These are phyloP conservation scores for Caenorhabditis doughertyi DNA, from an alignment of 2,888 invertebrate species.

Conservation along the genomic window DNA sequence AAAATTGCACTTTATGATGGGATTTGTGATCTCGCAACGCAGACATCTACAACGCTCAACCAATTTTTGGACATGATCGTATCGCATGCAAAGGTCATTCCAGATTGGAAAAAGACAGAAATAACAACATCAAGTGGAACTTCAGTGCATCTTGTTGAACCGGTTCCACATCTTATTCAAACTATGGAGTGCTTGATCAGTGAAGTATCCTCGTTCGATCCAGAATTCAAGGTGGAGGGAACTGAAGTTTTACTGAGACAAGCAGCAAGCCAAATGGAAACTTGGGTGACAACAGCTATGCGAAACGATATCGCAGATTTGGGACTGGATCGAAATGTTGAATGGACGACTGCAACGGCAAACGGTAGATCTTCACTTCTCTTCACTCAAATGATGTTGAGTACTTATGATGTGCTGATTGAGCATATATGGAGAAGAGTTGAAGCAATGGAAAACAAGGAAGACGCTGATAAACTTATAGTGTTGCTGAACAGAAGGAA, in stretches of 20 bases:
- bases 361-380: constrained; percentile 57
- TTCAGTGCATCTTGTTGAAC: constrained; percentile 56
- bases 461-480: constrained; percentile 62
- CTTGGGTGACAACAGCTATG: constrained; percentile 61
- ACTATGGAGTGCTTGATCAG: constrained; percentile 64
- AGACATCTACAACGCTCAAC: constrained; percentile 60
- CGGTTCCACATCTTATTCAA: constrained; percentile 68
- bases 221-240: constrained; percentile 44
- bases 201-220: constrained; percentile 53
- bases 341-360: constrained; percentile 64
- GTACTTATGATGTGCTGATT: constrained; percentile 71
- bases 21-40: constrained; percentile 62
- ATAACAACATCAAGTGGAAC: constrained; percentile 44
- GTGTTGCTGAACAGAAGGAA: constrained; percentile 57
- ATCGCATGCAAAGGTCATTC: constrained; percentile 51
- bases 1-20: constrained; percentile 66
- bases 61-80: constrained; percentile 68
- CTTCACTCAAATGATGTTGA: constrained; percentile 67
- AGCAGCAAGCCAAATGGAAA: constrained; percentile 42
- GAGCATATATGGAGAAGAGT: constrained; percentile 72
- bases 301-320: constrained; percentile 60
- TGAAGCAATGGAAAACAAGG: constrained; percentile 45
- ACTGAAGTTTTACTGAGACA: constrained; percentile 50
- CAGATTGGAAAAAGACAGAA: constrained; percentile 57
- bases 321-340: constrained; percentile 66